Base-by-base conservation (phyloP, 2,797 vertebrate species). In the Microctenopoma steveboyesi region DNA sequence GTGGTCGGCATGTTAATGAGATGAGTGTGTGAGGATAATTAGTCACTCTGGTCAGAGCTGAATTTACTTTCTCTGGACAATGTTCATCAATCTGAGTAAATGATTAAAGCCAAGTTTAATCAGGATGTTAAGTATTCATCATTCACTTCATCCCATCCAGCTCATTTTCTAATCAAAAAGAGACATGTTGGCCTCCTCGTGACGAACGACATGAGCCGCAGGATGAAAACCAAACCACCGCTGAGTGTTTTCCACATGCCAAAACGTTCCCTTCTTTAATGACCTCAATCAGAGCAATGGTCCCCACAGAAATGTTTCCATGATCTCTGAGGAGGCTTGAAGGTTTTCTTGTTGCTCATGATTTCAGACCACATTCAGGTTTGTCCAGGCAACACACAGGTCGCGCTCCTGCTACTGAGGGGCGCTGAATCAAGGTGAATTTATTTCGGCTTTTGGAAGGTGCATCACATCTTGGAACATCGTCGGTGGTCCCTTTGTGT, bases 231-330 rank as follows among this genome's bases (percentile, higher is more conserved):
- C 55, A 81, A 48, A 15, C 52, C 39, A 49, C 59, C 70, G 42
- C 56, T 1, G 60, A 37, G 3, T 42, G 8, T 35, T 22, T 57
- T 54, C 11, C 25, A 6, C 16, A 7, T 58, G 64, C 47, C 68
- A 70, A 13, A 1, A 22, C 33, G 47, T 49, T 49, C 15, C 12
- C 4, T 5, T 27, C 1, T n/a, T 7, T 56, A 45, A 33, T 51
- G 15, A 72, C 60, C 37, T n/a, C 30, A 42, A 81, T 76, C 62
- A 55, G 16, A 73, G 40, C 1, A 33, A 64, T n/a, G 25, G 27
- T 52, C 71, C 63, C 54, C 58, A 62, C 47, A 62, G 39, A 66
- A 72, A 51, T 62, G 48, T 69, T 80, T 69, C 71, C 74, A 69
- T 74, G 61, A 53, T 63, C 59, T 51, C 35, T 0, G 0, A 46